phyloP scores from a whole-genome alignment of 2,113 vertebrate species.

The Chloroceryle aenea region DNA sequence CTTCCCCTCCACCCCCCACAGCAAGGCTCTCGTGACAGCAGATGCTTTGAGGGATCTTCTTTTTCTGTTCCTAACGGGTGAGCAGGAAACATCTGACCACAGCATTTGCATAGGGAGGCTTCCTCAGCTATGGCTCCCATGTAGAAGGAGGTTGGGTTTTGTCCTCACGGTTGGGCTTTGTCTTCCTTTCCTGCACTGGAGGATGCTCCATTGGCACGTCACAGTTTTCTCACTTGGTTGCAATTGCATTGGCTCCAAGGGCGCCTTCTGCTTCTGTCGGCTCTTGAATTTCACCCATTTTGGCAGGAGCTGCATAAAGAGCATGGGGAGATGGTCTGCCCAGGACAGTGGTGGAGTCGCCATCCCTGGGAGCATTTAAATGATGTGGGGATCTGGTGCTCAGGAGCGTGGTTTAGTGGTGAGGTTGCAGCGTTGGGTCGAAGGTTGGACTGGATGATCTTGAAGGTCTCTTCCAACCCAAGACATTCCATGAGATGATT shows the following conservation, averaged over 20 bases:
- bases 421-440: no score
- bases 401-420: no score
- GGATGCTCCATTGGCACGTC: background rate
- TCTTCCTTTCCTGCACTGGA: background rate
- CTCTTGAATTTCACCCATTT: background rate
- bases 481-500: no score
- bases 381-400: no score
- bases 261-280: background rate
- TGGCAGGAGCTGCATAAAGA: background rate
- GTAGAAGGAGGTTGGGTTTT: background rate
- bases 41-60: background rate
- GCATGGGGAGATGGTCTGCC: no score
- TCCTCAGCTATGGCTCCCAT: rapidly evolving
- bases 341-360: no score
- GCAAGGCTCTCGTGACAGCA: background rate
- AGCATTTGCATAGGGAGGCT: background rate
- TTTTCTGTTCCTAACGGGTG: rapidly evolving
- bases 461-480: no score
- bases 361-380: no score
- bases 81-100: background rate
- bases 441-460: no score
- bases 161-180: background rate
- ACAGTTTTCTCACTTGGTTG: background rate
- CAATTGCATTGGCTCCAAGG: background rate
- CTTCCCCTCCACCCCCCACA: background rate